Evolutionary conservation across 2,888 invertebrate genomes (phyloP).

Genomic region (Caenorhabditis sp.): DNA sequence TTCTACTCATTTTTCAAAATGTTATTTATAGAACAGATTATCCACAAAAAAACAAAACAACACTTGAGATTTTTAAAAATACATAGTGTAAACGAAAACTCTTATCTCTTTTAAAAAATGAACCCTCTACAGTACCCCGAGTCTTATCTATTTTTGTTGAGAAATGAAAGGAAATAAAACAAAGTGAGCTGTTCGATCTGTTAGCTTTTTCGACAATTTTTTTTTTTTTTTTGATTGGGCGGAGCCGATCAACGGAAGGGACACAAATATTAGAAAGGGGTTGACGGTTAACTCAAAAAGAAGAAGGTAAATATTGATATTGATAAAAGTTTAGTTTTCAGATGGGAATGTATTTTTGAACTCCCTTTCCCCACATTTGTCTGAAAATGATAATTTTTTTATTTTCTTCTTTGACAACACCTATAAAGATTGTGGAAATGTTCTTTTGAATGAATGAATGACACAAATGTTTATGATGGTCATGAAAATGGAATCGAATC

Average conservation of each 20-base stretch:
- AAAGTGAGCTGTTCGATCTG: neutral
- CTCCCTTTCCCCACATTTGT: neutral
- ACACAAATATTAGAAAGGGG: no score
- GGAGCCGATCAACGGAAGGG: neutral
- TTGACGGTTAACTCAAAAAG: neutral
- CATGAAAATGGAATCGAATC: neutral
- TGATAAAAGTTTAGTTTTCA: slow-evolving; percentile 1
- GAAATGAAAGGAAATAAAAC: no score
- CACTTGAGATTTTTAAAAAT: neutral
- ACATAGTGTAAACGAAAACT: no score
- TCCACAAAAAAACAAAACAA: neutral
- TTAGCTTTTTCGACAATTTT: neutral
- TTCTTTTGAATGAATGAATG: neutral
- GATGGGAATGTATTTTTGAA: neutral
- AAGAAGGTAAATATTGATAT: neutral
- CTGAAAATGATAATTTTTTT: neutral
- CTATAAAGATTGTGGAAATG: neutral
- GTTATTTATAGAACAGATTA: neutral
- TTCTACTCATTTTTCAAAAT: neutral
- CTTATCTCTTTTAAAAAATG: neutral
- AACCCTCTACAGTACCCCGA: neutral
- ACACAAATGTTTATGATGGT: neutral
- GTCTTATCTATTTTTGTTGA: neutral
- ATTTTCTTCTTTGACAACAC: no score
- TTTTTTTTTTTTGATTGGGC: neutral